Evolutionary conservation across 2,797 vertebrate species (phyloP).

Genomic region (Champsocephalus esox): DNA sequence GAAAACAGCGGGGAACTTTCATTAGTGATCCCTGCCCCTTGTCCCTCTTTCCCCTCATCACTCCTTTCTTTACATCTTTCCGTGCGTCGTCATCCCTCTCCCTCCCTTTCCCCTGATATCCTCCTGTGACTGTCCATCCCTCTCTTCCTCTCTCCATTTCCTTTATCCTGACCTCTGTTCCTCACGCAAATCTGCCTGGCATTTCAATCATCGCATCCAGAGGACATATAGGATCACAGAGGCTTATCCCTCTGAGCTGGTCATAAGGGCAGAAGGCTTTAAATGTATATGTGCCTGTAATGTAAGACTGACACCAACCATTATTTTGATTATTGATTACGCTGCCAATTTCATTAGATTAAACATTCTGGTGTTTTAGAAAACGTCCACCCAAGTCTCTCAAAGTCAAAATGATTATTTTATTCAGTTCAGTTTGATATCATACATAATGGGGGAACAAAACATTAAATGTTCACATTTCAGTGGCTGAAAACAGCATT

Average conservation of each 20-base stretch:
- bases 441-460: too few species aligned
- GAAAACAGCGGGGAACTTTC: constrained; percentile 71
- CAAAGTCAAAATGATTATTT: too few species aligned
- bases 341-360: too few species aligned
- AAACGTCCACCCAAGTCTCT: too few species aligned
- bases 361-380: too few species aligned
- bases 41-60: constrained; percentile 34
- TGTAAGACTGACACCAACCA: background rate
- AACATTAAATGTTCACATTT: too few species aligned
- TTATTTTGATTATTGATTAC: too few species aligned
- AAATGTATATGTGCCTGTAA: background rate
- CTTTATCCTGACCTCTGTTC: constrained; percentile 57
- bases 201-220: constrained; percentile 69
- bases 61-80: constrained; percentile 52
- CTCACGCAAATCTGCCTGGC: constrained; percentile 62
- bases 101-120: constrained; percentile 9
- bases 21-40: constrained; percentile 52
- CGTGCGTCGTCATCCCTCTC: background rate
- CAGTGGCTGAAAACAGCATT: too few species aligned
- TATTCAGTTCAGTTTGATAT: too few species aligned
- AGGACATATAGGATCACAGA: constrained; percentile 43
- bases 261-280: constrained; percentile 10
- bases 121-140: constrained; percentile 33
- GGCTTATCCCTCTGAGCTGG: constrained; percentile 46
- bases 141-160: constrained; percentile 52